Evolutionary conservation across 2,797 vertebrate genomes (phyloP).

Genomic region (Syndactyla subalaris): DNA sequence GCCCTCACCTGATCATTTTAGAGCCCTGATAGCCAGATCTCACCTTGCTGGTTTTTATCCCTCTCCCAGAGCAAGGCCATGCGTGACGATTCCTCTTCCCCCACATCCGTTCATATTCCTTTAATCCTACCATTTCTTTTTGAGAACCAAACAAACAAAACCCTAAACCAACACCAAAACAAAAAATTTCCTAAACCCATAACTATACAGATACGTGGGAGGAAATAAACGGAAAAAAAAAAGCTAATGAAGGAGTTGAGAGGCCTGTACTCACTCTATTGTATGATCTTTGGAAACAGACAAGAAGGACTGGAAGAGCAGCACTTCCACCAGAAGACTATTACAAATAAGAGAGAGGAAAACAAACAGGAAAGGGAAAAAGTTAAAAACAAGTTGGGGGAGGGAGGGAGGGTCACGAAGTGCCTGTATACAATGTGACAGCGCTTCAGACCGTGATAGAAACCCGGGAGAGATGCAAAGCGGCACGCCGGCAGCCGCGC

Average conservation of each 20-base stretch:
- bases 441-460: background rate
- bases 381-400: background rate
- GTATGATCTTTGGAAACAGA: background rate
- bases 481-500: background rate
- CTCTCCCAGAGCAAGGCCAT: background rate
- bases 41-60: background rate
- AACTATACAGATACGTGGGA: background rate
- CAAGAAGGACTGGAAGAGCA: background rate
- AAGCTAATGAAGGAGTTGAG: background rate
- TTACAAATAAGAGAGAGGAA: background rate
- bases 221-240: too few species aligned
- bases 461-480: background rate
- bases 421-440: background rate
- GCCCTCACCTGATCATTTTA: background rate
- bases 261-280: background rate
- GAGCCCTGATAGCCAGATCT: accelerated
- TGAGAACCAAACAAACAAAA: background rate
- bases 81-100: background rate
- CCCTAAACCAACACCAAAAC: background rate
- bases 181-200: background rate
- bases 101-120: background rate
- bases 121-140: background rate
- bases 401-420: background rate
- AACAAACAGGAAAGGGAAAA: background rate
- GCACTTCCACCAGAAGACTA: background rate